Base-by-base conservation (phyloP, 2,113 vertebrate species). In the Perca flavescens region DNA sequence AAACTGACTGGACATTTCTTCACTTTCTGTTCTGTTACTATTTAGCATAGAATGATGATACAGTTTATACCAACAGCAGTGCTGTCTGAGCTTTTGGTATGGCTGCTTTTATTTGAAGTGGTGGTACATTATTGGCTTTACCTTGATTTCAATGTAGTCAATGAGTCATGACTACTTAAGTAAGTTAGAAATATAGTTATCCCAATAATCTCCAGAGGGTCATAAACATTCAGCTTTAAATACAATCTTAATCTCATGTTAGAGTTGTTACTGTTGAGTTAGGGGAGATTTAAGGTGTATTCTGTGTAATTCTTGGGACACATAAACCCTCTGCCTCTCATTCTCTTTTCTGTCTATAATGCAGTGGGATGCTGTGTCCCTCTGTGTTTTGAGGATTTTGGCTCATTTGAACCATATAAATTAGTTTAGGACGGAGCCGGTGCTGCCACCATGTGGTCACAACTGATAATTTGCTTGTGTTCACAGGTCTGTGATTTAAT, bases 381-480 rank as follows among this genome's bases (percentile, higher is more conserved):
- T 60, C 54, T 50, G 13, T 50, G 25, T 60, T 25, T 36, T 74
- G 25, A 75, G 61, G 10, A 17, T 61, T 43, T 21, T 28, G 4
- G 21, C 15, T 12, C 13, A 17, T 28, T 53, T 21, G 14, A 67
- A 47, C 6, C 53, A 60, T 19, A 34, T 0, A 54, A 53, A 50
- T 74, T 63, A 57, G 62, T 10, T 36, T 3, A n/a, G 16, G 74
- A 13, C 12, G 62, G 25, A 82, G 46, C 8, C 56, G 57, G 68
- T 90, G 79, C 91, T 92, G 90, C 91, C 88, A 81, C 67, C 91
- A 43, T 80, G 79, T 92, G 91, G 80, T 69, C 36, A 63, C 50
- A 69, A 22, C 21, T 19, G 14, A 62, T 19, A 62, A 6, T 21
- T 4, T 53, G 21, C 34, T 31, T 62, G 49, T 66, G 47, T 50